phyloP scores from a whole-genome alignment of 2,888 invertebrate species.

The Shargacucullia verbasci region DNA sequence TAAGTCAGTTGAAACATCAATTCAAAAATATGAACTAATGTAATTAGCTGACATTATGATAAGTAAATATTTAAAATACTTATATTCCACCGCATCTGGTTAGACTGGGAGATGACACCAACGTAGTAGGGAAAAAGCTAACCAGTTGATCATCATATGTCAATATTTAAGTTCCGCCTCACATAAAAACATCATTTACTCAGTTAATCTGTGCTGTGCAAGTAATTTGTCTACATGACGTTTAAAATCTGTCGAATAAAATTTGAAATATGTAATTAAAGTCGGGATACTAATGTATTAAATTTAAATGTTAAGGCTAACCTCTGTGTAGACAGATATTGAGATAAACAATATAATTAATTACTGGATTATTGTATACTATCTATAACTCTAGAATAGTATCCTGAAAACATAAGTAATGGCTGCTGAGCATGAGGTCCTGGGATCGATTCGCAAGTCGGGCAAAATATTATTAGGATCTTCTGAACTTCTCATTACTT shows the following conservation, averaged over 20 bases:
- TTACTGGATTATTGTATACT: slow-evolving; percentile 12
- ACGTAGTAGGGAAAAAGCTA: no score
- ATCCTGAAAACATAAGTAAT: no score
- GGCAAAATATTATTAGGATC: no score
- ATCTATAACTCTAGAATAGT: no score
- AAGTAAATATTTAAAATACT: no score
- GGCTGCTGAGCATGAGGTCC: no score
- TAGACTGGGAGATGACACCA: no score
- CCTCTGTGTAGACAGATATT: slow-evolving; percentile 29
- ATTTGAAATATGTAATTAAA: slow-evolving; percentile 11
- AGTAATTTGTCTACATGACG: slow-evolving; percentile 15
- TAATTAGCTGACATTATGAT: slow-evolving; percentile 38
- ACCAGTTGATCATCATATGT: no score
- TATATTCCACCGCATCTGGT: no score
- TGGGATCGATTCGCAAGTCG: no score
- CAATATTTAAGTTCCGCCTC: slow-evolving; percentile 52
- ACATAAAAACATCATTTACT: slow-evolving; percentile 33
- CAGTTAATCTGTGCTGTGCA: slow-evolving; percentile 36
- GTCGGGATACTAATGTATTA: slow-evolving; percentile 31
- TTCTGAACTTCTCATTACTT: no score
- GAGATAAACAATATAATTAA: slow-evolving; percentile 29
- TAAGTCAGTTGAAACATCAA: slow-evolving; percentile 14
- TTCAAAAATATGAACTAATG: slow-evolving; percentile 3
- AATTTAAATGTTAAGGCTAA: slow-evolving; percentile 44
- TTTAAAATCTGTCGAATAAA: slow-evolving; percentile 23